These are phyloP conservation scores for Brachyalestes nurse DNA, from an alignment of 2,797 vertebrate species.

Conservation along the genomic window DNA sequence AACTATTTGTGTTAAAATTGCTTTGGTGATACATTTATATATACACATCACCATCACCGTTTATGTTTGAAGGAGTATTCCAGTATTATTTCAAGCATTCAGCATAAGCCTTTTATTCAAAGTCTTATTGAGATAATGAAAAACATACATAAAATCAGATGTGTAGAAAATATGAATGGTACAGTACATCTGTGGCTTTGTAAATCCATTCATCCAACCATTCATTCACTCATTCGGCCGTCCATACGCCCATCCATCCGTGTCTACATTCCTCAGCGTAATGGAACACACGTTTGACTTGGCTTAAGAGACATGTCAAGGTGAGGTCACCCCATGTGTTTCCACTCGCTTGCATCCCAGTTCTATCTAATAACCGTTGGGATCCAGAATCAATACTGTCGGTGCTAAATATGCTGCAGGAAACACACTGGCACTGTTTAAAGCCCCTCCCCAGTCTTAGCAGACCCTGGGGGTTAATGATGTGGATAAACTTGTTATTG, in stretches of 20 bases:
- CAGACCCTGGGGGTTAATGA: neutral
- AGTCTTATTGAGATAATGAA: neutral
- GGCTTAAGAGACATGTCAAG: neutral
- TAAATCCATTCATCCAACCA: neutral
- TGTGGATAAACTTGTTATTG: neutral
- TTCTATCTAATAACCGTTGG: neutral
- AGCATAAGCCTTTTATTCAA: neutral
- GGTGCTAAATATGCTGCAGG: neutral
- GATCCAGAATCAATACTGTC: neutral
- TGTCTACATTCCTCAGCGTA: neutral
- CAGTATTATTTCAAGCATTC: neutral
- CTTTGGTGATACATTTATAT: neutral
- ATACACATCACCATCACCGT: neutral
- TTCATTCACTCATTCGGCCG: neutral
- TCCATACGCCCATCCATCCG: neutral
- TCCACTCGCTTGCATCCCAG: neutral
- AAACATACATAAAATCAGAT: neutral
- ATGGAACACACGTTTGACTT: neutral
- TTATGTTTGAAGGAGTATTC: neutral
- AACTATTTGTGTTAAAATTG: neutral
- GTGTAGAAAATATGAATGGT: neutral
- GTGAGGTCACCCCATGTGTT: conserved; percentile 6
- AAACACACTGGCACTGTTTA: neutral
- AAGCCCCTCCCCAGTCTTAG: neutral
- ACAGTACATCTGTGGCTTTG: neutral